Conservation (phyloP, 2,888 invertebrate genomes). For the Galerucella calmariensis region DNA sequence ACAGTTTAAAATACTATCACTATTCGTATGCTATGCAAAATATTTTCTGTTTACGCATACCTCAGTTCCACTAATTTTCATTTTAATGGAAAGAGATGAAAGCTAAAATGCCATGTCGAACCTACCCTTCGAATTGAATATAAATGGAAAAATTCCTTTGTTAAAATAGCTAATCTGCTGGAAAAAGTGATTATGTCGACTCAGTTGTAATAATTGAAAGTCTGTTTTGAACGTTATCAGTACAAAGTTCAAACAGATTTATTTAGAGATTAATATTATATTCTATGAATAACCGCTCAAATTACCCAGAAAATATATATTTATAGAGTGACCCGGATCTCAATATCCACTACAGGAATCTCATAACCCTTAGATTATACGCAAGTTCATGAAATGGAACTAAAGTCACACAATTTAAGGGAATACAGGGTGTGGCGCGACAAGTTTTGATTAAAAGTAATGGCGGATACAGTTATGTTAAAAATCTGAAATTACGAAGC, state of each 20-base stretch:
- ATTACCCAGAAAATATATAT: neutral
- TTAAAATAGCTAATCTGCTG: slow-evolving; percentile 13
- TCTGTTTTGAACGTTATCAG: slow-evolving; percentile 3
- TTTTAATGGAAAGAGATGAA: neutral
- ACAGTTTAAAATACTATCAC: neutral
- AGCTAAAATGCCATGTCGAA: neutral
- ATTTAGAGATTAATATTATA: neutral
- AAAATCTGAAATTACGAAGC: too few relatives aligned
- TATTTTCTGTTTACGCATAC: neutral
- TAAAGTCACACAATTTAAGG: too few relatives aligned
- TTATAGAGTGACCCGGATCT: too few relatives aligned
- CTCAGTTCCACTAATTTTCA: neutral
- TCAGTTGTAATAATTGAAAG: neutral
- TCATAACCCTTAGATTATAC: too few relatives aligned
- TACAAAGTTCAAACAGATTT: slow-evolving; percentile 4
- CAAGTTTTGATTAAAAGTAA: too few relatives aligned
- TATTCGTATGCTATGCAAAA: neutral
- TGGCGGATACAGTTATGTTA: too few relatives aligned
- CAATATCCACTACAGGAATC: too few relatives aligned
- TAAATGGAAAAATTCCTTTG: slow-evolving; percentile 7
- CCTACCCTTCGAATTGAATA: neutral
- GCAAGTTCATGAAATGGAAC: too few relatives aligned
- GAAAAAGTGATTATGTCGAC: slow-evolving; percentile 12
- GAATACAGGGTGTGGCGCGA: too few relatives aligned
- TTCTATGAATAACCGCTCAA: neutral